Evolutionary conservation across 2,113 vertebrate species (phyloP).

Genomic region (Gallinago media): DNA sequence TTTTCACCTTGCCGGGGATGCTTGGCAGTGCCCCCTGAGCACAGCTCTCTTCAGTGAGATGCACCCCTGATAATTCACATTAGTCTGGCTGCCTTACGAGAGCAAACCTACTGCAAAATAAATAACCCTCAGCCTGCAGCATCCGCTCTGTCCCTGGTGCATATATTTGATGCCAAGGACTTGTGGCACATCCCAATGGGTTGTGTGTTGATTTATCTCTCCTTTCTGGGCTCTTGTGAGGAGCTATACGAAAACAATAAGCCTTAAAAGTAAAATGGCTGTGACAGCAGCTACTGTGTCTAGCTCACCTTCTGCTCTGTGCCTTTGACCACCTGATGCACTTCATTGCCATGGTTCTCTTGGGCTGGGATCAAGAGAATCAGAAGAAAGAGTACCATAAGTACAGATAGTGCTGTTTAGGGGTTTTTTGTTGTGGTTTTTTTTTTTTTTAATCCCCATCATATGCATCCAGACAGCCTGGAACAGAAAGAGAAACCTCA

Average conservation of each 20-base stretch:
- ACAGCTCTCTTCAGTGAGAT: fast-evolving
- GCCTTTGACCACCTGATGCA: fast-evolving
- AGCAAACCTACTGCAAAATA: background rate
- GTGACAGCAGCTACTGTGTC: background rate
- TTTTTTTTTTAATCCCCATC: background rate
- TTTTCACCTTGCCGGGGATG: background rate
- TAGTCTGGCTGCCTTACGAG: background rate
- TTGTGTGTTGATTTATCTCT: background rate
- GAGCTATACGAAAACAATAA: background rate
- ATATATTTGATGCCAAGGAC: background rate
- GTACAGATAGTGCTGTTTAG: background rate
- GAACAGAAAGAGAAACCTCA: background rate
- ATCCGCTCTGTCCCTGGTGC: background rate
- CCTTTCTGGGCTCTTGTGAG: background rate
- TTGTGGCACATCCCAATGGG: fast-evolving
- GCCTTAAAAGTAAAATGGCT: background rate
- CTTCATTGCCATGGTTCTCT: background rate
- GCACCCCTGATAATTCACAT: background rate
- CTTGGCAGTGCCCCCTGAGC: background rate
- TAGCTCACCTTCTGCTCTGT: background rate
- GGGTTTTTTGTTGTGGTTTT: background rate
- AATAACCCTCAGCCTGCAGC: background rate
- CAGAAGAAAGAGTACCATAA: background rate
- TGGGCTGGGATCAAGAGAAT: background rate
- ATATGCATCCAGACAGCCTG: background rate